Conservation (phyloP, 2,888 invertebrate genomes). For the Meandrusa payeni region DNA sequence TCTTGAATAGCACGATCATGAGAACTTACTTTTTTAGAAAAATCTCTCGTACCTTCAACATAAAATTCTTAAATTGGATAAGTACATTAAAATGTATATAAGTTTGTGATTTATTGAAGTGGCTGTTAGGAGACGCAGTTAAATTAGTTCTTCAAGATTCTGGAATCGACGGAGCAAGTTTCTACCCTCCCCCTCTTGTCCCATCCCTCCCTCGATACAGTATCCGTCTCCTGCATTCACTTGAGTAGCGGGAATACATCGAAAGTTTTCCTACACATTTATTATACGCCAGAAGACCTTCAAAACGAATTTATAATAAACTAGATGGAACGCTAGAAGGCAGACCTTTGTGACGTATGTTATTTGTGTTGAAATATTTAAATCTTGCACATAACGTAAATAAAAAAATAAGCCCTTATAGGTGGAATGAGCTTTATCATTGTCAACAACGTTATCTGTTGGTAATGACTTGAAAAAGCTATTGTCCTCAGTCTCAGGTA, state of each 20-base stretch:
- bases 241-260: slow-evolving; percentile 69
- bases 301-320: too few relatives aligned
- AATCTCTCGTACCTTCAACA: slow-evolving; percentile 10
- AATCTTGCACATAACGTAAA: too few relatives aligned
- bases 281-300: slow-evolving; percentile 41
- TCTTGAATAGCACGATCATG: too few relatives aligned
- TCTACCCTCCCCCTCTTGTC: slow-evolving; percentile 36
- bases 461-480: too few relatives aligned
- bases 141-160: slow-evolving; percentile 77
- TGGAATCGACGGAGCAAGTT: slow-evolving; percentile 72
- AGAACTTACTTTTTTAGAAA: too few relatives aligned
- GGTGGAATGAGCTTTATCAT: too few relatives aligned
- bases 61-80: slow-evolving; percentile 29
- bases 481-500: too few relatives aligned
- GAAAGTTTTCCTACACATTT: slow-evolving; percentile 68
- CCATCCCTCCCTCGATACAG: slow-evolving; percentile 29
- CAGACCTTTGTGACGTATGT: too few relatives aligned
- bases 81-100: slow-evolving; percentile 35
- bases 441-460: too few relatives aligned
- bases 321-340: too few relatives aligned
- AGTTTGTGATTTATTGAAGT: slow-evolving; percentile 70
- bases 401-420: too few relatives aligned
- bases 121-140: slow-evolving; percentile 71
- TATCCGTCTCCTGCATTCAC: slow-evolving; percentile 42
- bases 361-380: too few relatives aligned